Base-by-base conservation (phyloP, 2,797 vertebrate genomes). In the Oreonectes daqikongensis region DNA sequence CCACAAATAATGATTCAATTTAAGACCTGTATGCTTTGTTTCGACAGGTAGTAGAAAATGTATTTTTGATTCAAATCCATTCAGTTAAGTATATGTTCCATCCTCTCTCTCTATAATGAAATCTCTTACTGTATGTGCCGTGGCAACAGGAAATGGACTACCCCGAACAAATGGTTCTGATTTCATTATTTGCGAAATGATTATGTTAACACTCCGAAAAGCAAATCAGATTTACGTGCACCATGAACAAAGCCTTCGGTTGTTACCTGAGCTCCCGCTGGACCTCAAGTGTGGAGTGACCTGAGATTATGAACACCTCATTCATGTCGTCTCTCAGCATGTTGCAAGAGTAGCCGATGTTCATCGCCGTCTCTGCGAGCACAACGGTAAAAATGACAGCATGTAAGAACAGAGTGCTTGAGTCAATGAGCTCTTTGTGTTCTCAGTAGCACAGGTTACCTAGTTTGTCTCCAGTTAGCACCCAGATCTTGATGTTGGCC, bases 391-490 rank as follows among this genome's bases (percentile, higher is more conserved):
- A 9, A 32, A 32, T n/a, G 24, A 38, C 6, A 22, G 9, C 4
- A 4, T 38, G 42, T 26, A 12, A 59, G 42, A 66, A 55, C 14
- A 2, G 53, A 40, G 22, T 48, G 20, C n/a, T n/a, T 10, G n/a
- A 61, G 10, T 48, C 32, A 11, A 18, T 67, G 18, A 60, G 50
- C 15, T 46, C 26, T 24, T 26, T 2, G 10, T 22, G 46, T 59
- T 26, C 20, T 46, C 22, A 55, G 7, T 70, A 30, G 26, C 65
- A 7, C 35, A 30, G 22, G 50, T 80, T 65, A 96, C 95, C 94
- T 84, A 94, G 90, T 86, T 96, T 96, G 84, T 96, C 95, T 82
- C 95, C 95, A 44, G 95, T 95, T 72, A 96, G 92, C 70, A 96
- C 91, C 95, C 95, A 96, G 82, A 95, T 93, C 88, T 95, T 96